phyloP scores from a whole-genome alignment of 2,113 vertebrate species.

The Isichthys henryi region DNA sequence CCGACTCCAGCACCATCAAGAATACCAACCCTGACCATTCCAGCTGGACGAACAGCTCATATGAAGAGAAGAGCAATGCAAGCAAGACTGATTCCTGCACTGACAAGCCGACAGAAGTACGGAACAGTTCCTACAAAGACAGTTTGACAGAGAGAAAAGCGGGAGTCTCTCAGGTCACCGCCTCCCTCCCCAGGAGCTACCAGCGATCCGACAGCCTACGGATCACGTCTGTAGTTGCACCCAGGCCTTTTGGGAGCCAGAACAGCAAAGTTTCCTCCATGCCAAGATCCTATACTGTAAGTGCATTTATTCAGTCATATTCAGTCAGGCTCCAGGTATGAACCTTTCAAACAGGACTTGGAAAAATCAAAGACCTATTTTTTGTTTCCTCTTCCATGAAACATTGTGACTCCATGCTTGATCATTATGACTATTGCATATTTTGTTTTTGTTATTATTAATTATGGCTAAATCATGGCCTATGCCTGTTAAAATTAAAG shows the following conservation, averaged over 20 bases:
- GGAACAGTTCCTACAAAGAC: conserved; percentile 42
- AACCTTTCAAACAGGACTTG: neutral
- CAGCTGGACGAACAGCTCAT: neutral
- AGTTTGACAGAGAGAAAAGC: conserved; percentile 46
- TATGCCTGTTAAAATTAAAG: neutral
- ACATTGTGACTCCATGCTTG: neutral
- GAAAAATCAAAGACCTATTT: neutral
- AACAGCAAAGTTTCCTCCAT: conserved; percentile 70
- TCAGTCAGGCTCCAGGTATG: no score
- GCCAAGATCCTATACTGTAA: conserved; percentile 74
- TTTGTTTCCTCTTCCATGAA: neutral
- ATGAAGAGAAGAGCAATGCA: neutral
- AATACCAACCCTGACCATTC: neutral
- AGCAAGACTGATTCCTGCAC: conserved; percentile 19
- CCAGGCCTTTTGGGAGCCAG: conserved; percentile 79
- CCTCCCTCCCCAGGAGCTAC: conserved; percentile 81
- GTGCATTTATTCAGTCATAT: conserved; percentile 33
- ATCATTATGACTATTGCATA: neutral
- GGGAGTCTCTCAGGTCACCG: conserved; percentile 61
- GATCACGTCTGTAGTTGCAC: conserved; percentile 78
- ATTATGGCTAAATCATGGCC: neutral
- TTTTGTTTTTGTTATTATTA: neutral
- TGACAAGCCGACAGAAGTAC: conserved; percentile 37
- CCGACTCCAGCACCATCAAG: conserved; percentile 10
- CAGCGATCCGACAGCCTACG: conserved; percentile 73